Conservation (phyloP, 2,113 vertebrate genomes). For the Colossoma macropomum region DNA sequence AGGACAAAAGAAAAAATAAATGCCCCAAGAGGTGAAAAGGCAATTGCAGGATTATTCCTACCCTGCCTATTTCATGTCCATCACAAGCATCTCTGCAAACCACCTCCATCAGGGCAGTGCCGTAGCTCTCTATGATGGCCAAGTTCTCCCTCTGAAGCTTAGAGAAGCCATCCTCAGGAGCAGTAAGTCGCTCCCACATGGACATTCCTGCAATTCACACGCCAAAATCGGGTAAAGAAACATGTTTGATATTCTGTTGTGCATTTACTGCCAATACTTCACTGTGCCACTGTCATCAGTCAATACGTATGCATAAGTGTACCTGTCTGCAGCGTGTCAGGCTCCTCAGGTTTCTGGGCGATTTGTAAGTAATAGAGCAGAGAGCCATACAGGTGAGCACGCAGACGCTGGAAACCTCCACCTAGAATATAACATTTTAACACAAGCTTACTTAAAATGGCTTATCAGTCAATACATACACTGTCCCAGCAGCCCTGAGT, state of each 20-base stretch:
- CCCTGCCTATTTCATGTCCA: constrained; percentile 94
- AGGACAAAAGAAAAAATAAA: neutral
- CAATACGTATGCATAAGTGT: neutral
- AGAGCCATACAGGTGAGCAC: constrained; percentile 93
- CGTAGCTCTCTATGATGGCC: constrained; percentile 94
- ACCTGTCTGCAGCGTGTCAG: constrained; percentile 95
- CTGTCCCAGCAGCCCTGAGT: neutral
- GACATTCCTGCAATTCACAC: constrained; percentile 76
- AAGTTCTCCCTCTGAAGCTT: constrained; percentile 95
- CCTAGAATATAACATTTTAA: constrained; percentile 71
- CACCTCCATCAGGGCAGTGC: constrained; percentile 95
- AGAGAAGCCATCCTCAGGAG: constrained; percentile 94
- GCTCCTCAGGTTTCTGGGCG: constrained; percentile 95
- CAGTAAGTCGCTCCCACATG: constrained; percentile 96
- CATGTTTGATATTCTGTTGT: no score
- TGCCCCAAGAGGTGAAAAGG: neutral
- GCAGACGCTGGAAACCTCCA: constrained; percentile 94
- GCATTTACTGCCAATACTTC: neutral
- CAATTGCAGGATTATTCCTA: constrained; percentile 61
- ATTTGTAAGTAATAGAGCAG: constrained; percentile 96
- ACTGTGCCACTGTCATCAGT: neutral
- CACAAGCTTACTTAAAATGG: neutral
- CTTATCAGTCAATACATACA: no score
- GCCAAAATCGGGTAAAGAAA: no score
- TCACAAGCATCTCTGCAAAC: constrained; percentile 96